Base-by-base conservation (phyloP, 2,888 invertebrate genomes). In the Leptogaster cylindrica region DNA sequence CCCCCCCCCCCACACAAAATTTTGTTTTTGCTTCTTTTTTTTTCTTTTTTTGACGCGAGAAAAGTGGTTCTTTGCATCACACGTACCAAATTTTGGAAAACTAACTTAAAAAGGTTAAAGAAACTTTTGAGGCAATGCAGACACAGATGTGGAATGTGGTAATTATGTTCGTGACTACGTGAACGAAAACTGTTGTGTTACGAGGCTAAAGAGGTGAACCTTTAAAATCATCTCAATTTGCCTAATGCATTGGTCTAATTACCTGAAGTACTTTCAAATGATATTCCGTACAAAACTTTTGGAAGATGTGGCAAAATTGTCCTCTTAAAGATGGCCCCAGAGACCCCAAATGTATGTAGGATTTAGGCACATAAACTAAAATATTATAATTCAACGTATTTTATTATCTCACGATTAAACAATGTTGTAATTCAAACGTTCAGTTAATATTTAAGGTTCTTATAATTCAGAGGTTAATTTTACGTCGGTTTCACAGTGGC, bases 251-350 rank as follows among this genome's bases (percentile, higher is more conserved):
- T 25, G 58, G 23, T 58, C 39, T 58, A 58, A 58, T 58, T 58
- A 58, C 58, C 58, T 58, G 58, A 58, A 58, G 58, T 58, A 39
- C 41, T 58, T 58, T 58, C 39, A 36, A 58, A 41, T 58, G 39
- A 23, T 39, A 36, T 39, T 39, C 25, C 23, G 8, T n/a, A 36
- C 25, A 14, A 23, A 58, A 12, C 39, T 58, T 14, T 6, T 23
- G 58, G 39, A 58, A 39, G 23, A 14, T 36, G 31, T 23, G 39
- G 20, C 36, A 41, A 20, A 58, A 39, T 39, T 58, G 14, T 14
- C 39, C 58, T 58, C 58, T 58, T 58, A 58, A 58, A 41, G 36
- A 41, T 41, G 39, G 58, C 58, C 58, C 58, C 14, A 58, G 36
- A 58, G 39, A 39, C 58, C 58, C 25, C 25, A 25, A 52, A 52